Evolutionary conservation across 2,113 vertebrate species (phyloP).

Genomic region (Hydrolagus affinis): DNA sequence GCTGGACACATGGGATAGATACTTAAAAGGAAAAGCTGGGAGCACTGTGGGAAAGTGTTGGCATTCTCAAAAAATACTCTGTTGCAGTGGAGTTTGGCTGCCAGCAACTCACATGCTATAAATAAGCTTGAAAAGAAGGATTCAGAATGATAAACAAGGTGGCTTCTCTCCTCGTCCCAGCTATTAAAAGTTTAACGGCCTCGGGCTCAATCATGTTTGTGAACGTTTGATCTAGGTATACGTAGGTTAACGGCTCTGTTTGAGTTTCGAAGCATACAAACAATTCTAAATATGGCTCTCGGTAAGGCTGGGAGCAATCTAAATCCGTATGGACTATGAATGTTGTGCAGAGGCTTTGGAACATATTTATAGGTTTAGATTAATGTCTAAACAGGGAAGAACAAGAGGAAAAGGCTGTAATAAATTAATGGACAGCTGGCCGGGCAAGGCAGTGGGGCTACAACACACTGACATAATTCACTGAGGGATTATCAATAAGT

Average conservation of each 20-base stretch:
- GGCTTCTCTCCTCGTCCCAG: not conserved
- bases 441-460: not conserved
- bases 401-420: not conserved
- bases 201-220: not conserved
- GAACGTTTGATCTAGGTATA: not conserved
- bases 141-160: conserved; percentile 9
- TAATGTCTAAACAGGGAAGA: not conserved
- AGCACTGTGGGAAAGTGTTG: conserved; percentile 5
- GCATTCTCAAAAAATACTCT: not conserved
- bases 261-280: not conserved
- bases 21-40: not conserved
- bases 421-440: not conserved
- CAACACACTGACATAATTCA: not conserved
- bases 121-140: conserved; percentile 2
- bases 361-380: conserved; percentile 5
- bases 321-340: not conserved
- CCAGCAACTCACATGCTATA: not conserved
- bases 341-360: not conserved
- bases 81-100: not conserved
- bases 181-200: not conserved
- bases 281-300: not conserved
- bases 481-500: too few relatives aligned
- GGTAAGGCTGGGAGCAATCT: conserved; percentile 1
- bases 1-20: not conserved
- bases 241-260: not conserved